Evolutionary conservation across 2,113 vertebrate genomes (phyloP).

Genomic region (Macheiramphus alcinus): DNA sequence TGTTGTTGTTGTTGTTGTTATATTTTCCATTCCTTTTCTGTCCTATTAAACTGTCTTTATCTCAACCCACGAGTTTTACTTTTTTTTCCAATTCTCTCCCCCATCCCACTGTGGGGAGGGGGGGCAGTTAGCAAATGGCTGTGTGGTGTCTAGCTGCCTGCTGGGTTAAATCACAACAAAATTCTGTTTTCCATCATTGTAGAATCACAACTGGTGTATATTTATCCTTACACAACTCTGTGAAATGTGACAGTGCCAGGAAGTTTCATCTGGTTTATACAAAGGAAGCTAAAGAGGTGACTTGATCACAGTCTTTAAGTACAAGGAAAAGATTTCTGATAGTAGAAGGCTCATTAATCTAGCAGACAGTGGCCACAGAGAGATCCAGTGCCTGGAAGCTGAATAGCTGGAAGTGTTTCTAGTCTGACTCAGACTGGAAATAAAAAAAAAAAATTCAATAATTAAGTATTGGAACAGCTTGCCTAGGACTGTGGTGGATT

Average conservation of each 20-base stretch:
- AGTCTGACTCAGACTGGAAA: neutral
- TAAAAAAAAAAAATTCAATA: neutral
- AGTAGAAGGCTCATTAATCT: slow-evolving; percentile 16
- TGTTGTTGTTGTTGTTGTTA: no score
- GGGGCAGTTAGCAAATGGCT: no score
- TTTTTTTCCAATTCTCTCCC: no score
- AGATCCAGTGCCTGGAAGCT: neutral
- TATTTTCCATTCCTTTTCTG: no score
- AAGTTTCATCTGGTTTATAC: neutral
- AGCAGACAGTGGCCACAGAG: neutral
- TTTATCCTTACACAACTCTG: neutral
- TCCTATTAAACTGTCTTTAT: no score
- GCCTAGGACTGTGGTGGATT: neutral
- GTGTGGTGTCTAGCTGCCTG: no score
- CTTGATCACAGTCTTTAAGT: neutral
- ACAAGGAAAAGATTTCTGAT: slow-evolving; percentile 26
- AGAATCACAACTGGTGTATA: neutral
- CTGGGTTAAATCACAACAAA: no score
- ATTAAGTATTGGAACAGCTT: neutral
- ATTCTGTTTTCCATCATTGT: neutral
- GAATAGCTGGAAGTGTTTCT: neutral
- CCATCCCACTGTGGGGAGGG: no score
- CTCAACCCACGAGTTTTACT: no score
- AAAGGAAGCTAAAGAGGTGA: neutral
- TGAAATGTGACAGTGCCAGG: neutral